A percentile compares a stretch with the other conserved stretches of the same genome.
These are phyloP conservation scores for Micromussa lordhowensis DNA, from an alignment of 92 coral and sea anemone species.

Conservation along the genomic window DNA sequence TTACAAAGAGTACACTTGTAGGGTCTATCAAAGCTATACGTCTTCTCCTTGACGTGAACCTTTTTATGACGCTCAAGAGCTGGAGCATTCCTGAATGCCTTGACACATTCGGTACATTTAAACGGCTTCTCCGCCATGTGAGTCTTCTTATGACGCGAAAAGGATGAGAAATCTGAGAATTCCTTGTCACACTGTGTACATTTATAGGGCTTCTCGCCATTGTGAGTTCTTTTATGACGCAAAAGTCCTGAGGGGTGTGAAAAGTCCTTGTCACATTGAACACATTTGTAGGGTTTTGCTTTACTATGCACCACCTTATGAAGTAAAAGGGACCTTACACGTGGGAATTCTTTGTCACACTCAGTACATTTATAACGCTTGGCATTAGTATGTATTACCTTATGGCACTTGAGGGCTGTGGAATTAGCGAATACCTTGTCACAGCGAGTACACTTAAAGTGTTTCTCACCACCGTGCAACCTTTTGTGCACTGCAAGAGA, in stretches of 20 bases:
- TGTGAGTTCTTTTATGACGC: conserved; percentile 1
- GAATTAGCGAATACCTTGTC: not conserved
- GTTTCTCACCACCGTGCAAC: not conserved
- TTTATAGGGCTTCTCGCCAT: not conserved
- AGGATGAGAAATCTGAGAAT: not conserved
- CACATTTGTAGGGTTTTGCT: not conserved
- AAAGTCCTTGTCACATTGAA: not conserved
- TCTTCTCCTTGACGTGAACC: not conserved
- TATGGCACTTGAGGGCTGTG: not conserved
- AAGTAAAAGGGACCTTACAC: not conserved
- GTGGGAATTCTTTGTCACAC: not conserved
- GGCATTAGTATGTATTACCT: not conserved
- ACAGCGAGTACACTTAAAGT: not conserved
- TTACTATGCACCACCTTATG: not conserved
- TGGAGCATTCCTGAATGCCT: not conserved
- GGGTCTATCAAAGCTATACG: no score
- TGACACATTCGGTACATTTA: not conserved
- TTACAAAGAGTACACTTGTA: not conserved
- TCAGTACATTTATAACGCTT: conserved; percentile 6
- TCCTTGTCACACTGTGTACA: not conserved
- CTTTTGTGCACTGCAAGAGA: no score
- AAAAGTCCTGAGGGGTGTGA: not conserved
- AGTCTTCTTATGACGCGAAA: not conserved
- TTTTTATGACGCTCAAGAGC: not conserved
- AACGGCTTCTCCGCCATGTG: conserved; percentile 4